Conservation (phyloP, 53 echinoderm and acorn worm genomes). For the Arbacia lixula region DNA sequence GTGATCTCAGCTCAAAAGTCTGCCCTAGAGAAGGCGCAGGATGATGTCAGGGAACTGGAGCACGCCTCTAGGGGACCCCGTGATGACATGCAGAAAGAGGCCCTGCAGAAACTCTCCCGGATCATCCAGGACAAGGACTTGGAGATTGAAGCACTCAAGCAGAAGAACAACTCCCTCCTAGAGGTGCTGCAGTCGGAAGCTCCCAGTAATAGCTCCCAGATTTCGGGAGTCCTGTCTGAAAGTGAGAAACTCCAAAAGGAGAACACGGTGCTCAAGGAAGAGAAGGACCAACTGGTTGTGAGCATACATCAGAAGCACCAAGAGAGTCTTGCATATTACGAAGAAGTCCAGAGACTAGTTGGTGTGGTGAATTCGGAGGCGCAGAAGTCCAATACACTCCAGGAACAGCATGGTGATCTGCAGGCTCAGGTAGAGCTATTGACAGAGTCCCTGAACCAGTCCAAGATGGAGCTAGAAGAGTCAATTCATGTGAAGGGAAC, state of each 20-base stretch:
- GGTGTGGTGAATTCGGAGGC: constrained; percentile 72
- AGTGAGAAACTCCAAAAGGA: constrained; percentile 89
- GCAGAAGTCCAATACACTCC: constrained; percentile 70
- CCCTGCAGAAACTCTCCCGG: constrained; percentile 87
- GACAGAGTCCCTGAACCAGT: constrained; percentile 64
- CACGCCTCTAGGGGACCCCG: constrained; percentile 64
- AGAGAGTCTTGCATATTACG: constrained; percentile 94
- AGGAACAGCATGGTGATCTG: constrained; percentile 60
- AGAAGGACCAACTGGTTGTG: constrained; percentile 90
- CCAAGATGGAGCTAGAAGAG: constrained; percentile 60
- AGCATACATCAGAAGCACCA: constrained; percentile 99
- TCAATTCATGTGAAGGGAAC: constrained; percentile 26
- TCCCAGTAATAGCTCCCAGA: constrained; percentile 82
- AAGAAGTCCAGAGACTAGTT: constrained; percentile 93
- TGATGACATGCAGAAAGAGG: constrained; percentile 97
- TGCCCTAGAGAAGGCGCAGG: constrained; percentile 89
- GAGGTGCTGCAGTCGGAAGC: constrained; percentile 82
- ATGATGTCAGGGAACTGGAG: constrained; percentile 81
- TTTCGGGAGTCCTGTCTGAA: constrained; percentile 73
- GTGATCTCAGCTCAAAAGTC: constrained; percentile 82
- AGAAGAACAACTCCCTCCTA: constrained; percentile 85
- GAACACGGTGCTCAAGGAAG: constrained; percentile 88
- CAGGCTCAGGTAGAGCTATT: constrained; percentile 63
- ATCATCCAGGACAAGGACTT: constrained; percentile 96
- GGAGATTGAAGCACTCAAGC: constrained; percentile 90